Conservation (phyloP, 2,797 vertebrate species). For the Malacoctenus gilli region DNA sequence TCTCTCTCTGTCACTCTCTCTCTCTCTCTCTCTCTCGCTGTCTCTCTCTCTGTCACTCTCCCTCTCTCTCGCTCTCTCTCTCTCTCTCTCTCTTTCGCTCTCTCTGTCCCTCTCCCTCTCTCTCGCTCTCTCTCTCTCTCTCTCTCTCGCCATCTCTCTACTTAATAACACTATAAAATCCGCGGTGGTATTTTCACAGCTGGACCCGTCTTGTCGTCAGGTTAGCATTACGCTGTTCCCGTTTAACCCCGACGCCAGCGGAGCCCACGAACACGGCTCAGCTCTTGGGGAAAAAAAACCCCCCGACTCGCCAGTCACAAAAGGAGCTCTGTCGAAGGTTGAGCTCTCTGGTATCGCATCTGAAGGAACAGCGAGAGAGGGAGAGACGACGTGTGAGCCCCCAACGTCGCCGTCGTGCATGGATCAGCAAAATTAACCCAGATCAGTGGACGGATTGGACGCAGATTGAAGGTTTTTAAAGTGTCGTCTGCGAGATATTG, state of each 20-base stretch:
- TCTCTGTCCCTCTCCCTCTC: slow-evolving; percentile 4
- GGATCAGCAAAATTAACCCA: slow-evolving; percentile 4
- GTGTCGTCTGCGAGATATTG: too few species aligned
- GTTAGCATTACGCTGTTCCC: slow-evolving; percentile 37
- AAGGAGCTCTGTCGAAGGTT: slow-evolving; percentile 44
- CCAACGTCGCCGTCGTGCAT: background rate
- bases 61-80: too few species aligned
- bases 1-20: background rate
- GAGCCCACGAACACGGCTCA: slow-evolving; percentile 29
- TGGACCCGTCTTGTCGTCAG: slow-evolving; percentile 54
- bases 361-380: slow-evolving; percentile 15
- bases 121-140: background rate
- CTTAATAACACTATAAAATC: slow-evolving; percentile 64
- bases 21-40: too few species aligned
- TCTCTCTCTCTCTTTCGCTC: too few species aligned
- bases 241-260: slow-evolving; percentile 41
- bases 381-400: slow-evolving; percentile 31
- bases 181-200: slow-evolving; percentile 64
- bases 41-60: too few species aligned
- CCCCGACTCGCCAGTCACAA: slow-evolving; percentile 56
- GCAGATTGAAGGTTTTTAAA: background rate
- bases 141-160: slow-evolving; percentile 3
- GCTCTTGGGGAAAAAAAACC: slow-evolving; percentile 34
- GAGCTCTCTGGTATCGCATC: slow-evolving; percentile 20
- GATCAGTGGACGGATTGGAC: slow-evolving; percentile 4